A percentile compares a stretch with the other conserved stretches of the same genome.
These are phyloP conservation scores for Eurytoma californica DNA, from an alignment of 2,888 invertebrate species.

Conservation along the genomic window DNA sequence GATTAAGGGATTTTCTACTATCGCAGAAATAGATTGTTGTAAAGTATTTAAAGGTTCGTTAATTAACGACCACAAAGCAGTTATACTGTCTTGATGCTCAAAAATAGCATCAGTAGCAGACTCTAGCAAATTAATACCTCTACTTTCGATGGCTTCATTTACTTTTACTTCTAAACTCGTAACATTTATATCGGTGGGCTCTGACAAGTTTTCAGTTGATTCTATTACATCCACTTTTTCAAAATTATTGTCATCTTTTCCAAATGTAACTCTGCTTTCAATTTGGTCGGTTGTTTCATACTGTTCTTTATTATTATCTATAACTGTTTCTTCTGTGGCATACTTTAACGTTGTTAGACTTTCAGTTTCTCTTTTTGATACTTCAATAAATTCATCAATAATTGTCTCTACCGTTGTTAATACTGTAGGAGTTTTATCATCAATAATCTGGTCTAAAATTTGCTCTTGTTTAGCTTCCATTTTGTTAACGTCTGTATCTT, in stretches of 20 bases:
- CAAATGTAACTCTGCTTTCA: neutral
- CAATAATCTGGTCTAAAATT: too few relatives aligned
- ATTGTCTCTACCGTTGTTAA: conserved; percentile 66
- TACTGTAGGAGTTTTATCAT: conserved; percentile 52
- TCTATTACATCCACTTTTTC: neutral
- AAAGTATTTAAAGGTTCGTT: conserved; percentile 71
- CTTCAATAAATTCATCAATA: conserved; percentile 66
- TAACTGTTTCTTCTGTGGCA: conserved; percentile 56
- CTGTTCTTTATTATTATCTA: conserved; percentile 24
- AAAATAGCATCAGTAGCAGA: conserved; percentile 32
- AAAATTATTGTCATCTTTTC: neutral
- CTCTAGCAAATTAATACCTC: conserved; percentile 63
- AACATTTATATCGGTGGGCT: conserved; percentile 36
- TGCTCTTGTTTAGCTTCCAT: conserved; percentile 30
- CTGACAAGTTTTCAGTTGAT: neutral
- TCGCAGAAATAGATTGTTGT: conserved; percentile 72
- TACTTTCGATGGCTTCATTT: conserved; percentile 64
- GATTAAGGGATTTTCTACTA: conserved; percentile 56
- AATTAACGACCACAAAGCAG: conserved; percentile 59
- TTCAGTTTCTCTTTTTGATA: conserved; percentile 65
- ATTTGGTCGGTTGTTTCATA: conserved; percentile 27
- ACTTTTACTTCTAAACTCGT: conserved; percentile 49
- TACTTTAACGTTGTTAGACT: conserved; percentile 61
- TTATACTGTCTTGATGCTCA: conserved; percentile 53
- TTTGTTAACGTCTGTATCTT: conserved; percentile 33